Evolutionary conservation across 2,888 invertebrate species (phyloP).

Genomic region (Oligia strigilis): DNA sequence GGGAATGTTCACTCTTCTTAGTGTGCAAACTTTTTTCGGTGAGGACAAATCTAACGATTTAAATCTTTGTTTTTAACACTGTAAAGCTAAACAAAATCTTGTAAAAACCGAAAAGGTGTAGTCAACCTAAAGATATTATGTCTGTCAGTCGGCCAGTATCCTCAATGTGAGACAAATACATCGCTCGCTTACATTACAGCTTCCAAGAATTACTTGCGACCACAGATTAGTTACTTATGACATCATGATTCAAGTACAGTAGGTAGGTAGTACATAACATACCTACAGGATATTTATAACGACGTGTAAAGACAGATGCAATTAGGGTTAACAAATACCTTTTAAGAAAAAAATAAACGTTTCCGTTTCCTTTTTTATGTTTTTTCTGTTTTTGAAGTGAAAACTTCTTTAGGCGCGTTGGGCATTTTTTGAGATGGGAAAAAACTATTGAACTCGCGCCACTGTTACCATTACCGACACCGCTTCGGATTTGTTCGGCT

Average conservation of each 20-base stretch:
- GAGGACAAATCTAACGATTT: not conserved
- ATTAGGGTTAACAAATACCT: constrained; percentile 1
- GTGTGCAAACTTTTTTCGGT: not conserved
- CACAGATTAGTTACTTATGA: constrained; percentile 31
- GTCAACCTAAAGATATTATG: not conserved
- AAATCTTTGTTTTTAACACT: not conserved
- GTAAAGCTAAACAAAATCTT: not conserved
- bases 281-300: constrained; percentile 15
- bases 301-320: not conserved
- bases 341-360: too few species aligned
- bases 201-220: constrained; percentile 35
- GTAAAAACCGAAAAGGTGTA: not conserved
- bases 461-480: too few species aligned
- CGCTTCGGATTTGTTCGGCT: too few species aligned
- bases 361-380: too few species aligned
- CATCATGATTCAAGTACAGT: constrained; percentile 30
- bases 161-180: constrained; percentile 1
- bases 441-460: too few species aligned
- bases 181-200: not conserved
- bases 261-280: not conserved
- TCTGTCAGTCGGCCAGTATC: not conserved
- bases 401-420: too few species aligned
- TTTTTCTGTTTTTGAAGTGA: too few species aligned
- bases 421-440: too few species aligned
- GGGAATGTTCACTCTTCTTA: too few species aligned